Base-by-base conservation (phyloP, 2,888 invertebrate genomes). In the Blastobasis lacticolella region DNA sequence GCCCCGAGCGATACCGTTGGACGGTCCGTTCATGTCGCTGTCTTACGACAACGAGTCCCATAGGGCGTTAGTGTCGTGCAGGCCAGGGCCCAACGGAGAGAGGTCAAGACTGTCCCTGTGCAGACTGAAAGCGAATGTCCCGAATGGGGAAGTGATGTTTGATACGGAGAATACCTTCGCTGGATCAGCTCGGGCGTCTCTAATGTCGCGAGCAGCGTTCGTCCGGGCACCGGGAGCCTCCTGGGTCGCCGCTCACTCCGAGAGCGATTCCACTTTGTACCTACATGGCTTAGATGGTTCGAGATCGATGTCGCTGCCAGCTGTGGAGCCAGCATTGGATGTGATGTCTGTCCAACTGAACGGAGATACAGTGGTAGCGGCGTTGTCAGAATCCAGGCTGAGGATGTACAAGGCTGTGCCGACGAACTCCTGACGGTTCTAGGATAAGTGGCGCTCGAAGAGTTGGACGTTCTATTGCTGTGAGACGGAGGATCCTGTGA, bases 21-120 rank as follows among this genome's bases (percentile, higher is more conserved):
- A 92, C 40, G 95, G 95, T 0, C 93, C 94, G 0, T 94, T 96
- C 65, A 90, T 93, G 58, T 94, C 94, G 0, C 84, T 96, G 62
- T 89, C 90, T 38, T 94, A 93, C 57, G 93, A 96, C 63, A 73
- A 78, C 0, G 80, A 83, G 0, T 90, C 91, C 0, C 89, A 92
- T 47, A 91, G 93, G 52, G 82, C 94, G 0, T 73, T 96, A 4
- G 84, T 95, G 3, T 93, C 95, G 0, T 91, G 92, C 10, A 89
- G 96, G 48, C 92, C 95, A 0, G 63, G 63, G 4, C 91, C 90
- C 48, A 73, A 81, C 0, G 88, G 66, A 68, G 91, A 49, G 7
- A 60, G 80, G 0, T 76, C 81, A 0, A 77, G 82, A 40, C 69
- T 90, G 42, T 67, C 75, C 0, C 60, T 90, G 0, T 90, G 88